phyloP scores from a whole-genome alignment of 1,140 invertebrate species.

The Myzus persicae region DNA sequence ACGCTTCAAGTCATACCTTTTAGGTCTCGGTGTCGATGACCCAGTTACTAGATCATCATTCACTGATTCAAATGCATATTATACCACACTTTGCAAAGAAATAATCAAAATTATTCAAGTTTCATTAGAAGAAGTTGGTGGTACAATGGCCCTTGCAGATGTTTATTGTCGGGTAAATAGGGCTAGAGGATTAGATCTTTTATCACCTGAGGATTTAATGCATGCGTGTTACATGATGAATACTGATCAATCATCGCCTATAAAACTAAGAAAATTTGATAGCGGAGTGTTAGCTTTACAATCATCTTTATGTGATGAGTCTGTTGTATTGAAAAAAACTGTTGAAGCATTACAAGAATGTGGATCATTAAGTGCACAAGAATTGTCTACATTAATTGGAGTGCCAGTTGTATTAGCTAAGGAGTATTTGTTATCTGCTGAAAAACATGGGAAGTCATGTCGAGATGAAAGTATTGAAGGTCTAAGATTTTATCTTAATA shows the following conservation, averaged over 20 bases:
- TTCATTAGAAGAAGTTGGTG: conserved; percentile 87
- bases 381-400: conserved; percentile 67
- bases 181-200: conserved; percentile 84
- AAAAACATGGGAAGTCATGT: conserved; percentile 85
- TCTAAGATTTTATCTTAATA: conserved; percentile 90
- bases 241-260: conserved; percentile 71
- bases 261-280: conserved; percentile 84
- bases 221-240: conserved; percentile 80
- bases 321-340: conserved; percentile 77
- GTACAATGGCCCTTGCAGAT: conserved; percentile 96
- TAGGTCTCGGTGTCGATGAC: conserved; percentile 96
- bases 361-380: conserved; percentile 78
- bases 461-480: conserved; percentile 94
- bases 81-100: conserved; percentile 85
- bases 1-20: conserved; percentile 92
- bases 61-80: conserved; percentile 87
- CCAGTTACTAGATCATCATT: conserved; percentile 92
- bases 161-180: conserved; percentile 96
- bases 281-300: conserved; percentile 92
- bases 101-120: conserved; percentile 82
- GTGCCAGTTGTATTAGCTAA: conserved; percentile 89
- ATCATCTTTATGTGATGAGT: conserved; percentile 79
- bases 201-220: conserved; percentile 95
- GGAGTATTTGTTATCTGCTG: conserved; percentile 83
- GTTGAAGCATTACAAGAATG: conserved; percentile 76